A percentile compares a stretch with the other conserved stretches of the same genome.
Evolutionary conservation across 2,888 invertebrate species (phyloP).

Genomic region (Perithous albicinctus): DNA sequence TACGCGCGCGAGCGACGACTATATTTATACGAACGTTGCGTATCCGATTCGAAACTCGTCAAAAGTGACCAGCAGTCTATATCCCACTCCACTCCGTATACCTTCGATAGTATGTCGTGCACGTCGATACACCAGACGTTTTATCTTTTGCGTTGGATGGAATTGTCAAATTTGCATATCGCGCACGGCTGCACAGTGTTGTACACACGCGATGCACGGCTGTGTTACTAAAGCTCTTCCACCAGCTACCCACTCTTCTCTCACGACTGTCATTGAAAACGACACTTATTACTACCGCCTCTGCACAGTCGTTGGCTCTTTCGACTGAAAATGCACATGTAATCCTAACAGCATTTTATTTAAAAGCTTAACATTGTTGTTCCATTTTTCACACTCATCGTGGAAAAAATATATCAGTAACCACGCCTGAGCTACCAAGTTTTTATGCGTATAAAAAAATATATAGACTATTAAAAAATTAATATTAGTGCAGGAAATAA

Average conservation of each 20-base stretch:
- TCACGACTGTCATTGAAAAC: conserved; percentile 7
- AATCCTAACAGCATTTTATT: background rate
- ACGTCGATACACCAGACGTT: conserved; percentile 65
- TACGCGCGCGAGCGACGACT: conserved; percentile 3
- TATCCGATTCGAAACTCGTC: conserved; percentile 45
- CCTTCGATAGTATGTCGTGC: conserved; percentile 24
- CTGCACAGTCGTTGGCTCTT: background rate
- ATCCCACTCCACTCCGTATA: conserved; percentile 28
- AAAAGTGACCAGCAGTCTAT: conserved; percentile 46
- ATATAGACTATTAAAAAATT: no score
- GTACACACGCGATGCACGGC: background rate
- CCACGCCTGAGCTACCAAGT: background rate
- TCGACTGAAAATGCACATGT: conserved; percentile 6
- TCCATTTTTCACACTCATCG: background rate
- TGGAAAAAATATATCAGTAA: background rate
- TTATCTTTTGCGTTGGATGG: conserved; percentile 70
- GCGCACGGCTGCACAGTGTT: conserved; percentile 37
- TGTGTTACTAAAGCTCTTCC: conserved; percentile 53
- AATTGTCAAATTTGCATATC: conserved; percentile 72
- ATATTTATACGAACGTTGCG: conserved; percentile 52
- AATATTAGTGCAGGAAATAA: no score
- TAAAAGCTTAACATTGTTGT: background rate
- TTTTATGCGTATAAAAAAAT: background rate
- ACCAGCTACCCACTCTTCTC: background rate
- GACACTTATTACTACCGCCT: conserved; percentile 21